Conservation (phyloP, 2,888 invertebrate genomes). For the Beris chalybata region DNA sequence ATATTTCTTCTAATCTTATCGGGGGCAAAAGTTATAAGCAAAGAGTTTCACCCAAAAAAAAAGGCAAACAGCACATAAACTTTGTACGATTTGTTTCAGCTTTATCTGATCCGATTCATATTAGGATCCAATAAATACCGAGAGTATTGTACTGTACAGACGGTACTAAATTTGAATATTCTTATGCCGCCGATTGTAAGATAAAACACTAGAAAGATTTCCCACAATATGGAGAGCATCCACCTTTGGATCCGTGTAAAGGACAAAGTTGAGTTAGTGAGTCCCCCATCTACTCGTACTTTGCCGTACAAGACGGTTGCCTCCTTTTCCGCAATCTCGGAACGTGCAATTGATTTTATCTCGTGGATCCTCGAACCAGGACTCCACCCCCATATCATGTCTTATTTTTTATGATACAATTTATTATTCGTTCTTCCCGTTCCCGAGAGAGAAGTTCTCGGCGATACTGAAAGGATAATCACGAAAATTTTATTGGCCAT, state of each 20-base stretch:
- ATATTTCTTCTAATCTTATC: not conserved
- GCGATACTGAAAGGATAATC: constrained; percentile 37
- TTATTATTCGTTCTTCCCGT: constrained; percentile 29
- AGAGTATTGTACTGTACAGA: constrained; percentile 19
- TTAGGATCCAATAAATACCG: constrained; percentile 29
- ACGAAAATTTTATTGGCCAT: constrained; percentile 38
- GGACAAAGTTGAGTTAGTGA: not conserved
- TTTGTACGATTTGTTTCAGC: constrained; percentile 19
- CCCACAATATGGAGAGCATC: constrained; percentile 1
- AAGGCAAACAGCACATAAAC: constrained; percentile 16
- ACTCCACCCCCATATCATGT: constrained; percentile 28
- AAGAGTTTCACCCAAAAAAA: not conserved
- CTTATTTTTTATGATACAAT: constrained; percentile 37
- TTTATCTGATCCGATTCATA: constrained; percentile 29
- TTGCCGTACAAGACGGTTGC: not conserved
- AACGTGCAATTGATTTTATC: constrained; percentile 28
- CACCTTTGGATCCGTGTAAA: constrained; percentile 9
- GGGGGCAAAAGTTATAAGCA: constrained; percentile 4
- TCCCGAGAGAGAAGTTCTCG: constrained; percentile 32
- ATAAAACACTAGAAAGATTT: constrained; percentile 4
- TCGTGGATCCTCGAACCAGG: not conserved
- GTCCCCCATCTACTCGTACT: not conserved
- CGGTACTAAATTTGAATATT: constrained; percentile 29
- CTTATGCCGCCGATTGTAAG: not conserved
- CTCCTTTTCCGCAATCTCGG: constrained; percentile 5